Base-by-base conservation (phyloP, 2,113 vertebrate genomes). In the Oncorhynchus mykiss region DNA sequence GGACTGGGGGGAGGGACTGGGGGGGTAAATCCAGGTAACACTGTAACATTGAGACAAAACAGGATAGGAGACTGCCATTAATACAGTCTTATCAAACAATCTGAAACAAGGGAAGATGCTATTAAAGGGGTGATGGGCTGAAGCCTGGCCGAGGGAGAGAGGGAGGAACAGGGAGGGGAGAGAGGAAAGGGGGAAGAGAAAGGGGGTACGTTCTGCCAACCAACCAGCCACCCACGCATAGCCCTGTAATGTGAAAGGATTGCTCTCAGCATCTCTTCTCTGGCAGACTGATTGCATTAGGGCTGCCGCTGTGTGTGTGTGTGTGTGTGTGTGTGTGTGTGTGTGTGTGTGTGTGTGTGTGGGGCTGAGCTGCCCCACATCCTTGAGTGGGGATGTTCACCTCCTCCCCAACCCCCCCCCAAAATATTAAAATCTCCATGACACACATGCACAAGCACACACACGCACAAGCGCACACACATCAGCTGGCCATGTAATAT, bases 221-320 rank as follows among this genome's bases (percentile, higher is more conserved):
- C 31, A 25, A 78, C 75, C 31, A 25, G 67, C 74, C 65, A 8
- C 73, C 76, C 80, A 71, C 83, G 64, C 69, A 31, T 3, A 29
- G 49, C 51, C 45, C 20, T 70, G 72, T 68, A 72, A 86, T 70
- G 77, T 76, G 78, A 81, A 81, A 80, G 39, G 48, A 84, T 77
- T 65, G 71, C 78, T 2, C 1, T 78, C 71, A 73, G 65, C 68
- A 82, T 75, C 8, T 51, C 67, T 81, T 45, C 22, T 79, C 75
- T 62, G 71, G 74, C 62, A 77, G 67, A 66, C 49, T 84, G 80
- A 85, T 84, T 80, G 29, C 67, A 80, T 88, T 87, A 82, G 66
- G 49, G 54, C 75, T 74, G 68, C 59, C 68, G 66, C 75, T 72
- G 14, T 73, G 25, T 65, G 54, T 34, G 7, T 11, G 39, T 39